Conservation (phyloP, 2,797 vertebrate genomes). For the Pogoniulus pusillus region DNA sequence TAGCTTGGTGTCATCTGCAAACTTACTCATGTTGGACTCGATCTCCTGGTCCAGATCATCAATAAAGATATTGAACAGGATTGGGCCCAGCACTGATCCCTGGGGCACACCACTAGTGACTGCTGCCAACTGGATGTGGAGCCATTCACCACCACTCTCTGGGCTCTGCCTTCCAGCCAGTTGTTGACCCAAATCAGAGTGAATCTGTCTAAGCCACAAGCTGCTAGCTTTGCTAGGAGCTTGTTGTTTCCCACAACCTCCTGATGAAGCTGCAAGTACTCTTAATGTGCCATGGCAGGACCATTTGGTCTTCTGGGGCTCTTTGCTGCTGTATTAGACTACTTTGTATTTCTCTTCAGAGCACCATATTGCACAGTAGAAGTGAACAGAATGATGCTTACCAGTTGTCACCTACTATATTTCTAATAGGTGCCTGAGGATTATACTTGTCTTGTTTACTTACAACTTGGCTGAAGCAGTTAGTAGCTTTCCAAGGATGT, state of each 20-base stretch:
- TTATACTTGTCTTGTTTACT: neutral
- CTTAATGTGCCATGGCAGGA: neutral
- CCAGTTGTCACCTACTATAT: slow-evolving; percentile 4
- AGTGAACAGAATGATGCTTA: neutral
- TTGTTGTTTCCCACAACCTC: neutral
- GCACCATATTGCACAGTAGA: neutral
- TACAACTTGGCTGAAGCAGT: neutral
- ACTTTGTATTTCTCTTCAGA: neutral
- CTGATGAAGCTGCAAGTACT: neutral
- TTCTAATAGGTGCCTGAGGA: neutral
- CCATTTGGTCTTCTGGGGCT: neutral
- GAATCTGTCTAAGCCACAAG: too few relatives aligned
- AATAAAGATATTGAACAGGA: too few relatives aligned
- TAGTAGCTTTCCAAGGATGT: neutral
- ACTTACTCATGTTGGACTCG: too few relatives aligned
- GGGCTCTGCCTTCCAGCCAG: too few relatives aligned
- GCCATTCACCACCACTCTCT: too few relatives aligned
- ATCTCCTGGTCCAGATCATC: too few relatives aligned
- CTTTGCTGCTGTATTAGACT: neutral
- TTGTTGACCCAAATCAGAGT: too few relatives aligned
- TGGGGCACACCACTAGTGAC: too few relatives aligned
- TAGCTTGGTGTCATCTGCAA: too few relatives aligned
- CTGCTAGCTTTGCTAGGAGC: too few relatives aligned
- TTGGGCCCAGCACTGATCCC: too few relatives aligned
- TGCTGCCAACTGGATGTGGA: too few relatives aligned